These are phyloP conservation scores for Macrotrachela quadricornifera DNA, from an alignment of 1,140 invertebrate genomes.

Conservation along the genomic window DNA sequence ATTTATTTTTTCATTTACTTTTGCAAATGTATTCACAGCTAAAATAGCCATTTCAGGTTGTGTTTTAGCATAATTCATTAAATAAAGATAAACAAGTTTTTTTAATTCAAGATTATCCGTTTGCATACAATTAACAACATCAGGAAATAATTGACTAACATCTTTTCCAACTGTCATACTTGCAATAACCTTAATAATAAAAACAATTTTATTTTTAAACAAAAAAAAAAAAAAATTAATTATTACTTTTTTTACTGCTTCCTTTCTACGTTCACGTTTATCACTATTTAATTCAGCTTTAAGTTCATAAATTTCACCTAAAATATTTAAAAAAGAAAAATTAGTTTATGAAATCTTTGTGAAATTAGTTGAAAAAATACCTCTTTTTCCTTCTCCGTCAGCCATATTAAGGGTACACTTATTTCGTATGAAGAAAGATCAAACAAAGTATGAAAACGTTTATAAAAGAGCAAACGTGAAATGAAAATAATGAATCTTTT, in stretches of 20 bases:
- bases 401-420: too few species aligned
- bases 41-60: constrained; percentile 99
- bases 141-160: constrained; percentile 72
- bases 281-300: constrained; percentile 98
- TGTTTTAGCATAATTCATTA: constrained; percentile 99
- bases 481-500: too few species aligned
- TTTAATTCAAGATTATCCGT: constrained; percentile 98
- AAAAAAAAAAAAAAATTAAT: too few species aligned
- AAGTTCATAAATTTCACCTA: constrained; percentile 93
- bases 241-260: constrained; percentile 91
- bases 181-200: constrained; percentile 56
- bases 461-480: too few species aligned
- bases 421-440: too few species aligned
- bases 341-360: too few species aligned
- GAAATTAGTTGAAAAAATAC: too few species aligned
- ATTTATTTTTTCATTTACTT: constrained; percentile 22
- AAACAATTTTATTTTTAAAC: too few species aligned
- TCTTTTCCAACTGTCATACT: constrained; percentile 93
- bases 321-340: constrained; percentile 94
- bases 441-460: too few species aligned
- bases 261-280: constrained; percentile 98
- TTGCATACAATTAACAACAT: constrained; percentile 99
- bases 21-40: constrained; percentile 99
- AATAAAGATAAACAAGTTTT: constrained; percentile 92
- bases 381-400: too few species aligned